Evolutionary conservation across 2,113 vertebrate species (phyloP).

Genomic region (Ceyx margarethae): DNA sequence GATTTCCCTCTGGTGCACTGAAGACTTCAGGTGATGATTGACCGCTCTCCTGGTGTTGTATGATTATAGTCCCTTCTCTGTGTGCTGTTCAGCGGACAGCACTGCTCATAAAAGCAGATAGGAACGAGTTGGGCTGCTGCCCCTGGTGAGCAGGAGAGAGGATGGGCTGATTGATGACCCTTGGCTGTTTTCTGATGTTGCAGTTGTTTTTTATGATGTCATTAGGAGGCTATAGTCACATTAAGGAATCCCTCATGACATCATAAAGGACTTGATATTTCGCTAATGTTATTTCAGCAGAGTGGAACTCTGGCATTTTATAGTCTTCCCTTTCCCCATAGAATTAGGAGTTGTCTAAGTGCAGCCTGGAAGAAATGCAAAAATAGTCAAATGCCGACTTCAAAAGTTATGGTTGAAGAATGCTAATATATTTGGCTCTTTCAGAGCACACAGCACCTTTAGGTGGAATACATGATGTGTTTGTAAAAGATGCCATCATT

Average conservation of each 20-base stretch:
- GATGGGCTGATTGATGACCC: slow-evolving; percentile 77
- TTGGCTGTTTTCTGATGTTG: slow-evolving; percentile 68
- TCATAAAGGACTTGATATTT: slow-evolving; percentile 84
- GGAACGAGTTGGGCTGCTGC: slow-evolving; percentile 32
- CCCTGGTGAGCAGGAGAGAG: slow-evolving; percentile 50
- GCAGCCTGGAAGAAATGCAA: slow-evolving; percentile 77
- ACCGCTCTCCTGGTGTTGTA: slow-evolving; percentile 45
- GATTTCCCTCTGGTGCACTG: slow-evolving; percentile 17
- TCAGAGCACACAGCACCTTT: slow-evolving; percentile 53
- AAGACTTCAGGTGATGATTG: slow-evolving; percentile 32
- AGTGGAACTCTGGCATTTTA: slow-evolving; percentile 77
- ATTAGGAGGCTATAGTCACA: slow-evolving; percentile 76
- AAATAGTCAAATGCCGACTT: slow-evolving; percentile 78
- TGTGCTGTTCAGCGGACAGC: slow-evolving; percentile 26
- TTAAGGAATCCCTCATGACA: slow-evolving; percentile 82
- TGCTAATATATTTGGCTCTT: slow-evolving; percentile 68
- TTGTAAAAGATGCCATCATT: slow-evolving; percentile 42
- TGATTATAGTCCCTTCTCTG: slow-evolving; percentile 52
- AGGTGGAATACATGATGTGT: slow-evolving; percentile 70
- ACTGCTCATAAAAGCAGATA: slow-evolving; percentile 49
- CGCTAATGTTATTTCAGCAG: slow-evolving; percentile 80
- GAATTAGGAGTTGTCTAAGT: slow-evolving; percentile 76
- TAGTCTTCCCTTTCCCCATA: slow-evolving; percentile 67
- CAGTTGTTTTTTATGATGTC: slow-evolving; percentile 82
- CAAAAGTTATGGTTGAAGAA: slow-evolving; percentile 70